A percentile compares a stretch with the other conserved stretches of the same genome.
These are phyloP conservation scores for Helicoverpa zea DNA, from an alignment of 1,140 invertebrate species.

Conservation along the genomic window DNA sequence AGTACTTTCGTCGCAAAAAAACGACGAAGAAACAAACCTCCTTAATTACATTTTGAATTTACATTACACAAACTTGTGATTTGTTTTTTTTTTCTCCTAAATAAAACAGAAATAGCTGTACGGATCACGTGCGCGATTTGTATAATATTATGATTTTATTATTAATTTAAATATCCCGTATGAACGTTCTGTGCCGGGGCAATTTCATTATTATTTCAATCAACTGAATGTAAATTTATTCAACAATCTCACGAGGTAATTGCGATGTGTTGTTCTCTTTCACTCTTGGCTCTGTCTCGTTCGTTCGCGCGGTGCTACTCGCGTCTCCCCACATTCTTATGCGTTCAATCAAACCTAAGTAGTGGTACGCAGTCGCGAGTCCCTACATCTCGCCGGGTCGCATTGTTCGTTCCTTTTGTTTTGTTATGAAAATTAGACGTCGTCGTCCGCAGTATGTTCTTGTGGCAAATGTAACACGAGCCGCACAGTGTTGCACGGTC, in stretches of 20 bases:
- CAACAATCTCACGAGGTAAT: slow-evolving; percentile 86
- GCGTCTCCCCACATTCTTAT: slow-evolving; percentile 80
- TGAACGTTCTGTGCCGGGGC: slow-evolving; percentile 80
- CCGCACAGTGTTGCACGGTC: slow-evolving; percentile 11
- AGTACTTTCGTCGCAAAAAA: not conserved
- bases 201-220: slow-evolving; percentile 87
- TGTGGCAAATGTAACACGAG: slow-evolving; percentile 41
- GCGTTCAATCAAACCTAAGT: slow-evolving; percentile 84
- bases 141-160: slow-evolving; percentile 85
- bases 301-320: slow-evolving; percentile 64
- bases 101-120: slow-evolving; percentile 59
- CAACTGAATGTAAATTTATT: slow-evolving; percentile 86
- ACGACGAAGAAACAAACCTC: not conserved
- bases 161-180: slow-evolving; percentile 85
- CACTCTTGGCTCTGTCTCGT: slow-evolving; percentile 55
- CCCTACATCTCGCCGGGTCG: slow-evolving; percentile 67
- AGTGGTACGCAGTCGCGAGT: slow-evolving; percentile 64
- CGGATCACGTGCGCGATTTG: slow-evolving; percentile 68
- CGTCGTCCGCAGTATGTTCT: slow-evolving; percentile 62
- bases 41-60: slow-evolving; percentile 53
- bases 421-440: slow-evolving; percentile 76
- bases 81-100: slow-evolving; percentile 63
- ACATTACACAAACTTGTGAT: slow-evolving; percentile 73
- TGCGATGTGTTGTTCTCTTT: slow-evolving; percentile 76
- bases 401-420: slow-evolving; percentile 78